Evolutionary conservation across 2,113 vertebrate species (phyloP).

Genomic region (Oryzias celebensis): DNA sequence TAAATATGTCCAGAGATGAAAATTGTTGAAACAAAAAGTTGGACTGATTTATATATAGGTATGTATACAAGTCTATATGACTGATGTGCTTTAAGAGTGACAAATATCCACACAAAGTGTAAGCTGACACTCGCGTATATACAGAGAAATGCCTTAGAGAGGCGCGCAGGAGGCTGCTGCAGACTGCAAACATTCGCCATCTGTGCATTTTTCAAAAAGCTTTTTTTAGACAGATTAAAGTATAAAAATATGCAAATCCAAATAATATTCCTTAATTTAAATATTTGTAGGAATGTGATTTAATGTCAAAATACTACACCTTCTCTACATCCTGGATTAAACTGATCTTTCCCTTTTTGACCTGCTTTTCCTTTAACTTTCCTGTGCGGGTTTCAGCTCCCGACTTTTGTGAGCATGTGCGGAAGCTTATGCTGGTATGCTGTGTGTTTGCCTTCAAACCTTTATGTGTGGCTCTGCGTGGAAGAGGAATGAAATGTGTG

Average conservation of each 20-base stretch:
- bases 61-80: neutral
- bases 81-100: neutral
- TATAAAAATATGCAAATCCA: no score
- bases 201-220: neutral
- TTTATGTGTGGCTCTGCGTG: slow-evolving; percentile 9
- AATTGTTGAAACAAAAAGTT: neutral
- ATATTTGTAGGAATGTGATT: no score
- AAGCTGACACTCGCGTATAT: neutral
- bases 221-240: neutral
- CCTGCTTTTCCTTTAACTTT: slow-evolving; percentile 63
- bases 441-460: slow-evolving; percentile 1
- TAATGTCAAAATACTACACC: no score
- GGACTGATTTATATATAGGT: neutral
- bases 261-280: no score
- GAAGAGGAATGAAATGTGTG: slow-evolving; percentile 12
- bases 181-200: neutral
- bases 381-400: neutral
- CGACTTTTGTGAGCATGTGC: neutral
- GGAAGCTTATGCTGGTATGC: neutral
- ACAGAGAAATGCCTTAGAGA: neutral
- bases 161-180: neutral
- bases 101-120: neutral
- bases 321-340: no score
- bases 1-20: neutral
- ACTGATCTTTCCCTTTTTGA: neutral